Conservation (phyloP, 2,888 invertebrate species). For the Hypomecis atomaria region DNA sequence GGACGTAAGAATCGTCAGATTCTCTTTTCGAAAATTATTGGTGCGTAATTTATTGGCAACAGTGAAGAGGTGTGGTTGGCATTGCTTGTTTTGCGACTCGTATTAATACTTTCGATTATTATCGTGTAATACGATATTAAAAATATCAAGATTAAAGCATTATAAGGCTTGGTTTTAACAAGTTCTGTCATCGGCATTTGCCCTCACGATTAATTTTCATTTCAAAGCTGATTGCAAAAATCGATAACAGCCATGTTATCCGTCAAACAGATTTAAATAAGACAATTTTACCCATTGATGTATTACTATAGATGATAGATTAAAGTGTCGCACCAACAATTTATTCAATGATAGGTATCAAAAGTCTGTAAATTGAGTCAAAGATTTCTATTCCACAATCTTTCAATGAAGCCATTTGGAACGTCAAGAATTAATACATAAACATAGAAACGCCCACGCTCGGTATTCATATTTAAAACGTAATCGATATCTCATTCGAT, state of each 20-base stretch:
- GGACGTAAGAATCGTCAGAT: conserved; percentile 31
- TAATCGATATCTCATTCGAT: conserved; percentile 67
- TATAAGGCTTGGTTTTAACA: conserved; percentile 31
- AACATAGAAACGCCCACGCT: conserved; percentile 41
- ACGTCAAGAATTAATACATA: conserved; percentile 25
- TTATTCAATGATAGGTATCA: background rate
- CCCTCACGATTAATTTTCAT: conserved; percentile 17
- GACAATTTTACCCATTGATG: background rate
- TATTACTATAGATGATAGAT: background rate
- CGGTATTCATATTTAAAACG: conserved; percentile 51
- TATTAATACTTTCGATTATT: conserved; percentile 50
- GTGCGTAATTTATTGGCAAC: conserved; percentile 53
- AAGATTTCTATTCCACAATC: conserved; percentile 3
- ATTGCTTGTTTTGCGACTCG: conserved; percentile 55
- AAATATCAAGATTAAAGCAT: conserved; percentile 41
- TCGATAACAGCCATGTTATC: conserved; percentile 2
- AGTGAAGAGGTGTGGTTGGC: conserved; percentile 53
- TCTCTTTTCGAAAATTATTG: conserved; percentile 49
- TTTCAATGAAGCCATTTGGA: conserved; percentile 8
- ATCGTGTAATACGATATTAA: conserved; percentile 45
- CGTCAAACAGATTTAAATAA: background rate
- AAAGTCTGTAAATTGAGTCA: background rate
- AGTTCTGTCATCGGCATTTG: conserved; percentile 36
- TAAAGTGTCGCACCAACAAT: background rate
- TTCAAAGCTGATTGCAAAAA: conserved; percentile 8